Conservation (phyloP, 2,113 vertebrate species). For the Acanthochromis polyacanthus region DNA sequence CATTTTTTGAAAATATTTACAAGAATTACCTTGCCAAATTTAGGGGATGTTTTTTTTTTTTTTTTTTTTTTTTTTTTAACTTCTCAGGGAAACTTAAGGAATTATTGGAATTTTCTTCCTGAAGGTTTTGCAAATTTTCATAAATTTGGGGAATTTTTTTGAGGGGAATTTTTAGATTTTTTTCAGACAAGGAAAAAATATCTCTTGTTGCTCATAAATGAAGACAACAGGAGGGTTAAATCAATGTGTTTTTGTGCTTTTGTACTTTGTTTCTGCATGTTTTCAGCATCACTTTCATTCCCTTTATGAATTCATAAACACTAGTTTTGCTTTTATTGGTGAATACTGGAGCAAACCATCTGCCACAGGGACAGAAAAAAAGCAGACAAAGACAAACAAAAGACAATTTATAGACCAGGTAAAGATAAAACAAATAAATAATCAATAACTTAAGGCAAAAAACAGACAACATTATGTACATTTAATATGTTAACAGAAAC, state of each 20-base stretch:
- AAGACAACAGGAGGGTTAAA: no score
- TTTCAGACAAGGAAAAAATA: no score
- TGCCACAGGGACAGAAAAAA: neutral
- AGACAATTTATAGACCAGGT: constrained; percentile 2
- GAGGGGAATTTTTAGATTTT: no score
- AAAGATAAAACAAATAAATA: constrained; percentile 43
- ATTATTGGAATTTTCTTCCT: no score
- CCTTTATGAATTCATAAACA: neutral
- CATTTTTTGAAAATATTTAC: no score
- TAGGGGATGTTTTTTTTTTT: no score
- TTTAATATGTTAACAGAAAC: constrained; percentile 11
- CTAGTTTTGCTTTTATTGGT: constrained; percentile 8
- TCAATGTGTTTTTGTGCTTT: neutral
- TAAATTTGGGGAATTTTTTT: no score
- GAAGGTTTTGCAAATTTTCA: no score
- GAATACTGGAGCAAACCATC: neutral
- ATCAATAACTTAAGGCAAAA: constrained; percentile 38
- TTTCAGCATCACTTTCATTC: neutral
- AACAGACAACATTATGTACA: neutral
- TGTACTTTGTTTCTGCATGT: neutral
- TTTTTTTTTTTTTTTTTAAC: no score
- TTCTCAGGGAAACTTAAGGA: no score
- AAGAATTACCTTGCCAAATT: no score
- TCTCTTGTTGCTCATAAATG: no score
- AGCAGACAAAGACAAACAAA: constrained; percentile 6